Conservation (phyloP, 2,797 vertebrate species). For the Propithecus deckenii region DNA sequence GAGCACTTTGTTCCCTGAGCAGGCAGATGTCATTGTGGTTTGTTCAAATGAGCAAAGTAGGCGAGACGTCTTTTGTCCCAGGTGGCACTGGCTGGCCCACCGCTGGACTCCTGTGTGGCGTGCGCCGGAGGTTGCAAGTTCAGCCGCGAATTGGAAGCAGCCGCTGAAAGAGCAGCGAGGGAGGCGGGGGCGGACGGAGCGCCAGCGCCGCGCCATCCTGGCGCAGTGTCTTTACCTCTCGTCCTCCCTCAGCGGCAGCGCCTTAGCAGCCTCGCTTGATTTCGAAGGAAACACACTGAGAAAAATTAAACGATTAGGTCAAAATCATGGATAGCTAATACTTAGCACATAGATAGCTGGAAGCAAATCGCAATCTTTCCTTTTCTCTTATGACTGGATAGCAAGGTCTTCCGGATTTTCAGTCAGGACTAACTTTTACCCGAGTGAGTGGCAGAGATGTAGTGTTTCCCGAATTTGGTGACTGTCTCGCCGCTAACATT, state of each 20-base stretch:
- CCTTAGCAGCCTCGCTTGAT: too few relatives aligned
- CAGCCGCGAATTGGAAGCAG: not conserved
- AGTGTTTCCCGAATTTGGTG: not conserved
- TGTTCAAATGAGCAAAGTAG: not conserved
- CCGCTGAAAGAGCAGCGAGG: not conserved
- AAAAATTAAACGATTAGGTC: not conserved
- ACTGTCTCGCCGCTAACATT: accelerated
- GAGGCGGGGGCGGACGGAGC: too few relatives aligned
- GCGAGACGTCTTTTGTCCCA: accelerated
- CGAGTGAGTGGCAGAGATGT: accelerated
- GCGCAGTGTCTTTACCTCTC: accelerated
- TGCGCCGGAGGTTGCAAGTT: accelerated
- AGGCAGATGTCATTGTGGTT: not conserved
- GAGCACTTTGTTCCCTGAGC: accelerated
- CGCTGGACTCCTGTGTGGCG: accelerated
- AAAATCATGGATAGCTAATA: not conserved
- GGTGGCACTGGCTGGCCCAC: not conserved
- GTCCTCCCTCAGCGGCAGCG: not conserved
- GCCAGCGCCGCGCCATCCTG: not conserved
- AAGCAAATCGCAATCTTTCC: accelerated
- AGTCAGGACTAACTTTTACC: accelerated
- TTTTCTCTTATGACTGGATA: not conserved
- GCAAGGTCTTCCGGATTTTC: not conserved
- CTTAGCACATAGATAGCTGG: not conserved
- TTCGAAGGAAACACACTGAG: not conserved